These are phyloP conservation scores for Nettapus auritus DNA, from an alignment of 2,113 vertebrate species.

Conservation along the genomic window DNA sequence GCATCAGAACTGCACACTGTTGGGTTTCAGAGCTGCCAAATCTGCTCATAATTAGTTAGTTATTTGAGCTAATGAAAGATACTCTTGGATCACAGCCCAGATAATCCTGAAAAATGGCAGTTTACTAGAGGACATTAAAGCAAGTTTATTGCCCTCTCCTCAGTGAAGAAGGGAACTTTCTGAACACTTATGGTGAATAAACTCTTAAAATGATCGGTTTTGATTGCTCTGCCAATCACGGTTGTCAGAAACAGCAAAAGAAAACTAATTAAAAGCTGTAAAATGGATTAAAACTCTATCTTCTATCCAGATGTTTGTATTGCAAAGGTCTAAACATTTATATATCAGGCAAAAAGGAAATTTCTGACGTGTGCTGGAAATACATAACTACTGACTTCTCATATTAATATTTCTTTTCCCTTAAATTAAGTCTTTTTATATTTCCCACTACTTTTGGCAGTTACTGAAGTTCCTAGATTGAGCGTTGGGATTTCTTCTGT, in stretches of 20 bases:
- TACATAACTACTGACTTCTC: background rate
- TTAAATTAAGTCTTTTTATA: conserved; percentile 15
- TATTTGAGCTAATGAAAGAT: conserved; percentile 67
- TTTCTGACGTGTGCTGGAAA: background rate
- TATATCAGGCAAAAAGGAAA: conserved; percentile 10
- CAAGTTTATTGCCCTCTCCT: conserved; percentile 30
- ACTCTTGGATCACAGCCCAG: conserved; percentile 49
- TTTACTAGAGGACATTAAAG: conserved; percentile 46
- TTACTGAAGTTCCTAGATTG: background rate
- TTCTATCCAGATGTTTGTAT: background rate
- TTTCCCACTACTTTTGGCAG: conserved; percentile 23
- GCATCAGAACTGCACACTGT: background rate
- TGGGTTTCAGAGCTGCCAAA: conserved; percentile 54
- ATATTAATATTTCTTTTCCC: conserved; percentile 39
- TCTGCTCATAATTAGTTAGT: conserved; percentile 63
- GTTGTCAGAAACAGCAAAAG: background rate
- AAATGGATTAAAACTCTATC: background rate
- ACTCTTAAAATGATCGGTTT: background rate
- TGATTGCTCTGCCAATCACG: background rate
- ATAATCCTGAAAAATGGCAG: conserved; percentile 59
- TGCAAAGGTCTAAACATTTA: background rate
- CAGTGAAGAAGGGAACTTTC: background rate
- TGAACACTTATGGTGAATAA: background rate
- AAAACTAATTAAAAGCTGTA: background rate
- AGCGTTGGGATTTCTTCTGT: background rate